Percentiles rank a stretch among this genome's conserved stretches.
Conservation (phyloP, 2,113 vertebrate species). For the human region GRCh38 chr3:185823001-185823500, state of each 20-base stretch:
- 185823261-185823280: constrained; percentile 59
- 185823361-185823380: constrained; percentile 15
- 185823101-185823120: constrained; percentile 42
- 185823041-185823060: constrained; percentile 46
- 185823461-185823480: constrained; percentile 75
- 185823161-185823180: constrained; percentile 96
- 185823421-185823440: constrained; percentile 67
- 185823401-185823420: background rate
- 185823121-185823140: constrained; percentile 54
- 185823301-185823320: constrained; percentile 70
- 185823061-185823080: background rate
- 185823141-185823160: constrained; percentile 92
- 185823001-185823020: constrained; percentile 54
- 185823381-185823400: constrained; percentile 25
- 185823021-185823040: constrained; percentile 44
- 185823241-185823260: constrained; percentile 41
- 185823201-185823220: constrained; percentile 94
- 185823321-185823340: constrained; percentile 66
- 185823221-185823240: constrained; percentile 79
- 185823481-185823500: constrained; percentile 86
- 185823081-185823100: constrained; percentile 21
- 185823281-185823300: constrained; percentile 15
- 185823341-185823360: constrained; percentile 43
- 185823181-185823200: constrained; percentile 96
- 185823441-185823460: constrained; percentile 70